Percentiles rank a stretch among this genome's conserved stretches.
Evolutionary conservation across 2,113 vertebrate species (phyloP).

Genomic region (Dasyurus viverrinus): DNA sequence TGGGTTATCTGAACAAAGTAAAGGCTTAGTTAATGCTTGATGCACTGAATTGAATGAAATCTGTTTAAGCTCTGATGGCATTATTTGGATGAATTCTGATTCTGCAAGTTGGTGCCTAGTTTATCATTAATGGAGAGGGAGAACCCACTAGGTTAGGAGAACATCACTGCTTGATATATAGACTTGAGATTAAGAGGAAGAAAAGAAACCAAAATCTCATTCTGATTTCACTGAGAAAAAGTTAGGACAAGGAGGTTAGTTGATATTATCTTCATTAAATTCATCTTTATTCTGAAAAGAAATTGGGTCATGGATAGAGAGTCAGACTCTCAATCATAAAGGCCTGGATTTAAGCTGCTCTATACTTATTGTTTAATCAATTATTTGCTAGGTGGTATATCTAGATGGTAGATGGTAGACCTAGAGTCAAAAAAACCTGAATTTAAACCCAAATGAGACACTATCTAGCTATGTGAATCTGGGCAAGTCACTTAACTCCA

Average conservation of each 20-base stretch:
- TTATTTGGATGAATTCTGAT: background rate
- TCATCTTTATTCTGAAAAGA: background rate
- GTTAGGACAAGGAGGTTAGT: background rate
- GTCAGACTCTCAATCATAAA: background rate
- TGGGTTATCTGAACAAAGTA: background rate
- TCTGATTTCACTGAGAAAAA: background rate
- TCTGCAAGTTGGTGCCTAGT: background rate
- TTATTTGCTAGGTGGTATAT: too few species aligned
- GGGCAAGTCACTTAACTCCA: too few species aligned
- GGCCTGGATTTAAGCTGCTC: background rate
- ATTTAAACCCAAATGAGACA: too few species aligned
- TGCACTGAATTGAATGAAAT: background rate
- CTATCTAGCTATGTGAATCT: too few species aligned
- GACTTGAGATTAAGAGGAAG: background rate
- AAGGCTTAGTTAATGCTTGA: background rate
- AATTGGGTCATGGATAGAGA: background rate
- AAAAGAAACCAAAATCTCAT: background rate
- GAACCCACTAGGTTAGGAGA: background rate
- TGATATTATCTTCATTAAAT: background rate
- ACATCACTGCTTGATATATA: background rate
- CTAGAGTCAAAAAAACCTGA: too few species aligned
- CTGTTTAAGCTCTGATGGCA: background rate
- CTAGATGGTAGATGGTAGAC: too few species aligned
- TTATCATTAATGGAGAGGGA: background rate
- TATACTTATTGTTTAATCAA: background rate